Base-by-base conservation (phyloP, 2,888 invertebrate species). In the Scotopteryx bipunctaria region DNA sequence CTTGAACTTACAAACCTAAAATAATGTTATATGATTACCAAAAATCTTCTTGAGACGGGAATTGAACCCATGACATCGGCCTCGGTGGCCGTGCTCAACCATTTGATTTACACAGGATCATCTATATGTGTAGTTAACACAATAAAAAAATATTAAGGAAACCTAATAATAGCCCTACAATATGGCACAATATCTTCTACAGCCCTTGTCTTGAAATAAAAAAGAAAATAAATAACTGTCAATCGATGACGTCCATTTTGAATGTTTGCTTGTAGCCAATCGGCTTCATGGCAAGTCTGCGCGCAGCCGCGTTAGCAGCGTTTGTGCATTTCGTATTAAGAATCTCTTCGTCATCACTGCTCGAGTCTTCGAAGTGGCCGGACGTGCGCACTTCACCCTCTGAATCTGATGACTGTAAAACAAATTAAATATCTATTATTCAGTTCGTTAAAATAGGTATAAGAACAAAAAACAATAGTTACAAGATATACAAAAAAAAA, bases 281-380 rank as follows among this genome's bases (percentile, higher is more conserved):
- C 11, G 83, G 81, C 66, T 86, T 86, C 83, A 89, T 86, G 6
- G 89, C 82, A 35, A 89, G 78, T 8, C 88, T 77, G 29, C 77
- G 79, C 59, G 79, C 78, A 41, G 72, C 71, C 52, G 73, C 69
- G 53, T 19, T 50, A 0, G 54, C 46, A 8, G 55, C 48, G 35
- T 73, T 71, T 55, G 73, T 69, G 64, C 76, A 66, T 66, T 79
- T 83, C 41, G 81, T 73, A 67, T 83, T 81, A 51, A 82, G 65
- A 59, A 86, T 82, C 32, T 89, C 87, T 33, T 89, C 90, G 61
- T 88, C 90, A 74, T 85, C 81, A 63, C 85, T 86, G 71, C 87
- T 88, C 6, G 85, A 85, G 54, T 77, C 82, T 47, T 86, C 80
- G 66, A 81, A 81, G 59, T 70, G 83, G 52, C 76, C 81, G 58